Evolutionary conservation across 1,140 invertebrate genomes (phyloP), one percentile per base, ranked within the genome.

Genomic region (Drosophila santomea): DNA sequence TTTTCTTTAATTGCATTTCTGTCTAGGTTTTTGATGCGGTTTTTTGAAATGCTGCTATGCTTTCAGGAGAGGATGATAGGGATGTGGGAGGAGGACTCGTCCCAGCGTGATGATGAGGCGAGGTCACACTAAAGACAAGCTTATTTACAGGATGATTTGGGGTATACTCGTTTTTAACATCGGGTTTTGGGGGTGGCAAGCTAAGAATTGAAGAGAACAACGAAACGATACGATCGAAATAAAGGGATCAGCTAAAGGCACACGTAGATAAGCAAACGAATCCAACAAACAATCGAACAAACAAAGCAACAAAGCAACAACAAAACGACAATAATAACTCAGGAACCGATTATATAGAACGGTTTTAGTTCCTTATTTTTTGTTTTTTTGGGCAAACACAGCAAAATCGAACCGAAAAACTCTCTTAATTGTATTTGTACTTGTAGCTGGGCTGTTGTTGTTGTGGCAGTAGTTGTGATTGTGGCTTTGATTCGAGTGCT

Each of bases 111-210:
- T 78, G 50, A 71, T 72, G 66, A 58, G 68, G 44, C 32, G 51
- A 68, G 66, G 44, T 64, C 58, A 88, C 79, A 83, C 83, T 89
- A 82, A 76, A 62, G 75, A 89, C 80, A 89, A 89, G 83, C 83
- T 75, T 88, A 88, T 88, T 73, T 88, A 88, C 83, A 88, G 74
- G 67, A 88, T 88, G 78, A 86, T 67, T 74, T 50, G 64, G 64
- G 67, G 43, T 76, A 1, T 85, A 73, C 50, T 59, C 71, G 63
- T 44, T 58, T 58, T 47, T 51, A 78, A 52, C 66, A 59, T 59
- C 44, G 36, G 7, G 0, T 20, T 20, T 32, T 59, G 52, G 55
- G 60, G 54, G 56, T 72, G 74, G 83, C 44, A 50, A 68, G 81
- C 67, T 59, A 51, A 73, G 39, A 80, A 81, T 59, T 57, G n/a